phyloP scores from a whole-genome alignment of 2,888 invertebrate species.

The Drosophila merina region DNA sequence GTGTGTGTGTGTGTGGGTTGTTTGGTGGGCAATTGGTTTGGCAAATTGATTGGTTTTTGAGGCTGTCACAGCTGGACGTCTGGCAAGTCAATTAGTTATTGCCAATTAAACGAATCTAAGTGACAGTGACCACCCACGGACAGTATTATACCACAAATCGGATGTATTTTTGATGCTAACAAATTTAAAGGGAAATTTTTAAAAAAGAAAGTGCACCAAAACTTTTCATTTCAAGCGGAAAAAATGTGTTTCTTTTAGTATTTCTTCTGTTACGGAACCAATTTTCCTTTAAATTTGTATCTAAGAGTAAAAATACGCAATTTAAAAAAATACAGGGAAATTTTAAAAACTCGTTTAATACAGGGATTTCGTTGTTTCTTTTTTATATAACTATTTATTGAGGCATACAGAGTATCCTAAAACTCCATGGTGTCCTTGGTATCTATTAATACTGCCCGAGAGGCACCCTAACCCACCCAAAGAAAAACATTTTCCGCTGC shows the following conservation, averaged over 20 bases:
- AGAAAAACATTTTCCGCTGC: neutral
- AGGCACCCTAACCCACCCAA: neutral
- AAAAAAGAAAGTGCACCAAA: neutral
- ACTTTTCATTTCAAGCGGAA: neutral
- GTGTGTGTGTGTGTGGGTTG: conserved; percentile 2
- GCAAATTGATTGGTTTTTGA: conserved; percentile 52
- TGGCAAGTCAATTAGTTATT: conserved; percentile 52
- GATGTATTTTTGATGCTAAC: conserved; percentile 7
- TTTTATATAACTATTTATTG: too few species aligned
- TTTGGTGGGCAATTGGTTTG: conserved; percentile 19
- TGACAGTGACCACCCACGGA: neutral
- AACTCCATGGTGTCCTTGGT: too few species aligned
- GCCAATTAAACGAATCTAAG: conserved; percentile 45
- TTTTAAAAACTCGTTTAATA: too few species aligned
- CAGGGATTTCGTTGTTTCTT: too few species aligned
- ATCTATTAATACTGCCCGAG: too few species aligned
- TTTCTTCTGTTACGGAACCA: too few species aligned
- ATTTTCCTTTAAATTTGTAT: too few species aligned
- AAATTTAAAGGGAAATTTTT: neutral
- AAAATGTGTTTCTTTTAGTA: neutral
- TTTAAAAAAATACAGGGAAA: too few species aligned
- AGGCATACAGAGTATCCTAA: too few species aligned
- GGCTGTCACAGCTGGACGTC: conserved; percentile 52
- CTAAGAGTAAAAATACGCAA: too few species aligned
- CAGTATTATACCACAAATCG: conserved; percentile 11